Percentiles rank a stretch among this genome's conserved stretches.
phyloP scores from a whole-genome alignment of 92 coral and sea anemone species.

The Palythoa grandis region DNA sequence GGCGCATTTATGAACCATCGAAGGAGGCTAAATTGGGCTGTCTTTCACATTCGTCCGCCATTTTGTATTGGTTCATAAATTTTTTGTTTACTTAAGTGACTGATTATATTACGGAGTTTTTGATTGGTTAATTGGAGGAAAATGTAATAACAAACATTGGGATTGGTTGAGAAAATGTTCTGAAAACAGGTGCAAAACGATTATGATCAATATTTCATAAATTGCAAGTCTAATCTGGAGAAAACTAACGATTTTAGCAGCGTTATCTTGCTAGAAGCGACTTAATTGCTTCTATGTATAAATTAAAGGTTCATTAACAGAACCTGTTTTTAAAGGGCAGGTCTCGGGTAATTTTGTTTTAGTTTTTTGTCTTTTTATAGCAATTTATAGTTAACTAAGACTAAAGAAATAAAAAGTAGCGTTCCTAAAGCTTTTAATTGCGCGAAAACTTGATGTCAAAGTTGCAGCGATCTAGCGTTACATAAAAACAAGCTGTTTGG shows the following conservation, averaged over 20 bases:
- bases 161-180: constrained; percentile 16
- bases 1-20: constrained; percentile 2
- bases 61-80: constrained; percentile 29
- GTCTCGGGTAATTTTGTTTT: too few relatives aligned
- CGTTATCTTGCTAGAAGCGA: background rate
- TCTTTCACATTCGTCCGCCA: constrained; percentile 45
- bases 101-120: background rate
- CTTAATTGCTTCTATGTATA: background rate
- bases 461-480: too few relatives aligned
- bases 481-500: too few relatives aligned
- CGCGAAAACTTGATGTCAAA: too few relatives aligned
- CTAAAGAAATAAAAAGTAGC: too few relatives aligned
- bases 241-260: constrained; percentile 8
- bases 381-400: too few relatives aligned
- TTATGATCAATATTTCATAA: constrained; percentile 41
- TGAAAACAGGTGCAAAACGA: constrained; percentile 35
- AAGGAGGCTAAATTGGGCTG: background rate
- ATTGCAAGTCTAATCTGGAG: constrained; percentile 4
- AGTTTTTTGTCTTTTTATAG: too few relatives aligned
- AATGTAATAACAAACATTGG: background rate
- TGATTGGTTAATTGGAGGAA: constrained; percentile 25
- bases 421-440: too few relatives aligned
- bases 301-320: background rate
- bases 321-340: background rate
- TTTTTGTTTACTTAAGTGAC: constrained; percentile 16